phyloP scores from a whole-genome alignment of 1,140 invertebrate genomes.

The Diprion similis region DNA sequence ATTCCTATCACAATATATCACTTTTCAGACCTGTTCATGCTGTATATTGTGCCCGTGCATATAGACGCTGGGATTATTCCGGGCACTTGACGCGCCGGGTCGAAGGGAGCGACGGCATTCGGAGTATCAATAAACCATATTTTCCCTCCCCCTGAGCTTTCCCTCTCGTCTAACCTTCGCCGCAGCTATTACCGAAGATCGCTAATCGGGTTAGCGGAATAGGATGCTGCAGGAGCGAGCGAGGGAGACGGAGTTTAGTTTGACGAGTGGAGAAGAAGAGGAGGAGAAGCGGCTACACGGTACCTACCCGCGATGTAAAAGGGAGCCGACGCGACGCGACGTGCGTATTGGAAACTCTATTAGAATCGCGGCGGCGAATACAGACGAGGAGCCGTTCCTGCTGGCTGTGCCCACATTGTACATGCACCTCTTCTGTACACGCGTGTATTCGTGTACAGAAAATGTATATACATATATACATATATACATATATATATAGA shows the following conservation, averaged over 20 bases:
- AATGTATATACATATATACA: too few species aligned
- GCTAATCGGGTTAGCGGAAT: slow-evolving; percentile 20
- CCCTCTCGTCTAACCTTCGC: slow-evolving; percentile 4
- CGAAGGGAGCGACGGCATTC: background rate
- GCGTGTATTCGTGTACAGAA: too few species aligned
- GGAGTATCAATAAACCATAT: background rate
- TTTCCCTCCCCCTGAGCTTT: background rate
- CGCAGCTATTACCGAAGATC: slow-evolving; percentile 7
- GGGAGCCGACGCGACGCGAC: background rate
- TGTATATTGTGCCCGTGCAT: too few species aligned
- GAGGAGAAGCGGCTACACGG: background rate
- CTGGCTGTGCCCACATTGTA: background rate
- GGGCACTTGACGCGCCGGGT: background rate
- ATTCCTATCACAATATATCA: too few species aligned
- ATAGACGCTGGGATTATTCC: background rate
- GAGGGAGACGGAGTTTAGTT: slow-evolving; percentile 2
- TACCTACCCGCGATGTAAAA: too few species aligned
- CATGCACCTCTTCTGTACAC: background rate
- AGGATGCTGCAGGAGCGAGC: slow-evolving; percentile 25
- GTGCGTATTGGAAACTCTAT: background rate
- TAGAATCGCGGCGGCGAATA: slow-evolving; percentile 10
- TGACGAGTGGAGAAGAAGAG: background rate
- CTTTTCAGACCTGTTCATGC: too few species aligned
- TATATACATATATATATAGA: too few species aligned
- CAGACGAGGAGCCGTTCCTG: background rate